phyloP scores from a whole-genome alignment of 1,140 invertebrate species.

The Plectrocnemia conspersa region DNA sequence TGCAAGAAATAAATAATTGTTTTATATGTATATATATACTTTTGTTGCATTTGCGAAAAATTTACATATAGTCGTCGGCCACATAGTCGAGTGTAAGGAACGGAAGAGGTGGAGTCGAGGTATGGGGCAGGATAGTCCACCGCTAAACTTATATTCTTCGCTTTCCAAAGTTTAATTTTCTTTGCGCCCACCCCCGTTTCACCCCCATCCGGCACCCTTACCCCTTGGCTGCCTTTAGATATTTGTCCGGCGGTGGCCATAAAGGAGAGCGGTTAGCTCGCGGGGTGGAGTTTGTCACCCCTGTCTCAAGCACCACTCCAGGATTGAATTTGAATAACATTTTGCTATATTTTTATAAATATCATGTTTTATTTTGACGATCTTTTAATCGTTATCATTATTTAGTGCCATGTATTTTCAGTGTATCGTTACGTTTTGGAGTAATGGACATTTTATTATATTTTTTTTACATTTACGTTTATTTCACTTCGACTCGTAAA shows the following conservation, averaged over 20 bases:
- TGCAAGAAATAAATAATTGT: too few species aligned
- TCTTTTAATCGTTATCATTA: too few species aligned
- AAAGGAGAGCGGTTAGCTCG: slow-evolving; percentile 25
- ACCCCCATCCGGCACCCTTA: neutral
- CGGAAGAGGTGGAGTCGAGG: neutral
- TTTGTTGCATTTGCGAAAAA: too few species aligned
- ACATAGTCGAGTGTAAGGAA: neutral
- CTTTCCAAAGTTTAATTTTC: slow-evolving; percentile 31
- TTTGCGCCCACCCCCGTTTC: slow-evolving; percentile 4
- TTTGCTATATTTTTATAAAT: too few species aligned
- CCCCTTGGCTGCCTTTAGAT: slow-evolving; percentile 17
- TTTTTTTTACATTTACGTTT: too few species aligned
- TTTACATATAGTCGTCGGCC: slow-evolving; percentile 14
- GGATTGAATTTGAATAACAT: slow-evolving; percentile 21
- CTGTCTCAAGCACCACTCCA: slow-evolving; percentile 15
- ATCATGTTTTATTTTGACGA: too few species aligned
- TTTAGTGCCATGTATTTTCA: too few species aligned
- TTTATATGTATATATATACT: too few species aligned
- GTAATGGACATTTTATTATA: too few species aligned
- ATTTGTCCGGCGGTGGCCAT: slow-evolving; percentile 26
- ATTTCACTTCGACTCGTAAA: too few species aligned
- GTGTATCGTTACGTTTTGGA: too few species aligned
- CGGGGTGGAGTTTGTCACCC: slow-evolving; percentile 19
- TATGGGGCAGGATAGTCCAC: slow-evolving; percentile 11
- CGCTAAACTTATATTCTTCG: slow-evolving; percentile 27